Conservation (phyloP, 2,113 vertebrate species). For the Caloenas nicobarica region DNA sequence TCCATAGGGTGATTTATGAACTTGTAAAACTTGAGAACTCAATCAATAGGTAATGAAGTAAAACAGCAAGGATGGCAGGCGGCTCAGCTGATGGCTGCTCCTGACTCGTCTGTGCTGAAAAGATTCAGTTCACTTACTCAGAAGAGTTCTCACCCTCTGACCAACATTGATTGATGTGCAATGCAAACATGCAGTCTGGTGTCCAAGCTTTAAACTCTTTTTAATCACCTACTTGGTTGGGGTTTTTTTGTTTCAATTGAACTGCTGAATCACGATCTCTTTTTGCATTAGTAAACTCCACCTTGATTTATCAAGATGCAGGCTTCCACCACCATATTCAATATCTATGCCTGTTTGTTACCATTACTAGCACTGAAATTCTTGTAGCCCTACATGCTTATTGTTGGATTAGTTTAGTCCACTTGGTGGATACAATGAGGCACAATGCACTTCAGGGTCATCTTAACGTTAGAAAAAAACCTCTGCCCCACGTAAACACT, state of each 20-base stretch:
- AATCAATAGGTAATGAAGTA: constrained; percentile 65
- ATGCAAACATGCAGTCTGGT: not conserved
- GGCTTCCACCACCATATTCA: not conserved
- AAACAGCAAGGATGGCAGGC: constrained; percentile 28
- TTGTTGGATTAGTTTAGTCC: constrained; percentile 19
- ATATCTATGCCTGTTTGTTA: not conserved
- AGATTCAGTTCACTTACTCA: constrained; percentile 17
- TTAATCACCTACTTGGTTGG: not conserved
- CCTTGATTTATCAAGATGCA: not conserved
- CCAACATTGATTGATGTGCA: not conserved
- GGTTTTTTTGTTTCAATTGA: not conserved
- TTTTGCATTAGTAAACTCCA: not conserved
- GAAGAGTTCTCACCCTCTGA: not conserved
- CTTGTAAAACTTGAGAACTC: constrained; percentile 50
- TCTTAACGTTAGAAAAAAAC: not conserved
- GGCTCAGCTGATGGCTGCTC: not conserved
- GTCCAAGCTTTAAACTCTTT: not conserved
- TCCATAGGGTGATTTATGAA: constrained; percentile 55
- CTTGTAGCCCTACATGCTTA: not conserved
- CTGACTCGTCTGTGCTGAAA: not conserved
- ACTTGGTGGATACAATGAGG: not conserved
- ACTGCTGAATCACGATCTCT: not conserved
- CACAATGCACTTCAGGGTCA: not conserved
- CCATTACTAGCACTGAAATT: not conserved
- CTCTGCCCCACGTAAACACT: not conserved